phyloP scores from a whole-genome alignment of 2,888 invertebrate genomes.

The Diabrotica balteata region DNA sequence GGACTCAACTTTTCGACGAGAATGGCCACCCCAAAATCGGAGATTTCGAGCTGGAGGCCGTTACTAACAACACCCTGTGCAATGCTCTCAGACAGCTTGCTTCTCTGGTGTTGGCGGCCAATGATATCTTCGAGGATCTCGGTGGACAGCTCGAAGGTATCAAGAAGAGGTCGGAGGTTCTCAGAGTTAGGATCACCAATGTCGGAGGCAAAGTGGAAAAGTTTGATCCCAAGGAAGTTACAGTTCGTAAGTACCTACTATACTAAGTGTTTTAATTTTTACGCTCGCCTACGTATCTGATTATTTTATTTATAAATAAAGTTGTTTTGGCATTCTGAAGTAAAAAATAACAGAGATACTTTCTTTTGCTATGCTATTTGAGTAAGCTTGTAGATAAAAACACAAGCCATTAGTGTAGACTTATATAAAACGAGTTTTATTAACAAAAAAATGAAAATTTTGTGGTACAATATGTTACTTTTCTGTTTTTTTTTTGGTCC shows the following conservation, averaged over 20 bases:
- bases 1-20: slow-evolving; percentile 68
- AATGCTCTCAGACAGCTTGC: slow-evolving; percentile 86
- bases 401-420: too few species aligned
- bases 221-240: slow-evolving; percentile 87
- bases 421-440: too few species aligned
- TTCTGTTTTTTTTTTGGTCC: too few species aligned
- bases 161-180: slow-evolving; percentile 74
- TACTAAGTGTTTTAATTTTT: too few species aligned
- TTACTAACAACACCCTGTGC: slow-evolving; percentile 85
- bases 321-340: too few species aligned
- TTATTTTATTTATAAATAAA: too few species aligned
- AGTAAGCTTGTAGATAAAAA: too few species aligned
- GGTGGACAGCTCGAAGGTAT: slow-evolving; percentile 77
- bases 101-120: slow-evolving; percentile 81
- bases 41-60: slow-evolving; percentile 83
- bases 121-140: slow-evolving; percentile 86
- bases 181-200: slow-evolving; percentile 73
- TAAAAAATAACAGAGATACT: too few species aligned
- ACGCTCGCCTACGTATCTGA: too few species aligned
- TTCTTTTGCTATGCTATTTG: too few species aligned
- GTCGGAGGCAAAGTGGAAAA: slow-evolving; percentile 75
- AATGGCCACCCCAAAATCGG: slow-evolving; percentile 67
- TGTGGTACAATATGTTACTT: too few species aligned
- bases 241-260: slow-evolving; percentile 84
- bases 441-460: too few species aligned